Base-by-base conservation (phyloP, 2,113 vertebrate genomes). In the Podiceps cristatus region DNA sequence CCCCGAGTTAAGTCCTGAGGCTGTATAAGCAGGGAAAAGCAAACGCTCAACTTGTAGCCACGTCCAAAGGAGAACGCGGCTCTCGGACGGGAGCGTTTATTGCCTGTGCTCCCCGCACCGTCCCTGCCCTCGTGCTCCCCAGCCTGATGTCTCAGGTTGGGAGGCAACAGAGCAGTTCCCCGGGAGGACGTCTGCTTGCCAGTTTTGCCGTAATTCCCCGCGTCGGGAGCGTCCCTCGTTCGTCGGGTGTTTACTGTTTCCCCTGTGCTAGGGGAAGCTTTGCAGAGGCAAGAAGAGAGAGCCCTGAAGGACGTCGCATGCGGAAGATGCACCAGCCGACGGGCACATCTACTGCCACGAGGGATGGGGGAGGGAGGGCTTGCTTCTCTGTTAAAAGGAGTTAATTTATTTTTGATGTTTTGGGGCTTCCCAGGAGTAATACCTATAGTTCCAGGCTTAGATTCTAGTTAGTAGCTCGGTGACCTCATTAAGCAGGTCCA, bases 331-430 rank as follows among this genome's bases (percentile, higher is more conserved):
- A 77, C 35, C 64, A 92, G 86, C 88, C 87, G 90, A 93, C 0
- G 1, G 87, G 50, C 37, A 64, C 79, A 72, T 77, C 75, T 50
- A 84, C 40, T 25, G 44, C 76, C 85, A 74, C 13, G 0, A 80
- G 92, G 88, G 93, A 83, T 22, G 5, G 66, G n/a, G 40, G 60
- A 80, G 76, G 68, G 47, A 55, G 64, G 35, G 35, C 17, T 88
- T 79, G 69, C 79, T 94, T 84, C 86, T 87, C 91, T 68, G 72
- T 91, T 94, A 96, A 94, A 92, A 10, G 0, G 72, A 97, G 76
- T 94, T 96, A 94, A 97, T 96, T 97, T 97, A 92, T 95, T 96
- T 97, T 85, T 95, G 69, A 97, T 97, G 97, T 95, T 96, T 88
- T 91, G 77, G 83, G 73, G 68, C 60, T 88, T 97, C 95, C 94